Conservation (phyloP, 2,888 invertebrate genomes). For the Torymus tubicola region DNA sequence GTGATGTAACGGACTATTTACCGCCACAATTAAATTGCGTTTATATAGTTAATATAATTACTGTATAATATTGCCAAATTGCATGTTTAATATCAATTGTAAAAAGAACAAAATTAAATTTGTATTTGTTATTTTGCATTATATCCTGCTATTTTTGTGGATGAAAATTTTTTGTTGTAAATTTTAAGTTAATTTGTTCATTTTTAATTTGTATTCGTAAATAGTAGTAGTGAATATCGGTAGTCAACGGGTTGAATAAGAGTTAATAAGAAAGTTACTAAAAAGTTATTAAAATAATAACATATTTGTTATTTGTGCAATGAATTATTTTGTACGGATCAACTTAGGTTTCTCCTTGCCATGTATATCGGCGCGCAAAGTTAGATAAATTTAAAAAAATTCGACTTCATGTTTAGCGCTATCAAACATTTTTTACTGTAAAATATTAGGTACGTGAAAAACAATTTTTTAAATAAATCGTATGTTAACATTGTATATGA, state of each 20-base stretch:
- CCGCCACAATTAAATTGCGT: no score
- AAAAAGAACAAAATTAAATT: background rate
- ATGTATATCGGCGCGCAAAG: constrained; percentile 60
- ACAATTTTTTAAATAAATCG: constrained; percentile 67
- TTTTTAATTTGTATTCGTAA: no score
- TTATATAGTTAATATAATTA: no score
- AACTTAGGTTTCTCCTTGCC: constrained; percentile 65
- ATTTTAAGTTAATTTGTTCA: no score
- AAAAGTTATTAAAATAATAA: background rate
- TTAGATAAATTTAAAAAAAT: constrained; percentile 65
- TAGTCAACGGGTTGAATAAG: no score
- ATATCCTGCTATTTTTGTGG: background rate
- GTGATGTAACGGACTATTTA: no score
- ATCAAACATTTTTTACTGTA: constrained; percentile 69
- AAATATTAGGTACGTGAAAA: constrained; percentile 68
- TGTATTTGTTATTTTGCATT: constrained; percentile 28
- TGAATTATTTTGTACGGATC: constrained; percentile 64
- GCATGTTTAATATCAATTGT: constrained; percentile 16
- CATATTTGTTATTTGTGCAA: constrained; percentile 63
- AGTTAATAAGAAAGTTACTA: no score
- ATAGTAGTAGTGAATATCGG: no score
- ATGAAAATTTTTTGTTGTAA: no score
- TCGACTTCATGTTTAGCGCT: constrained; percentile 68
- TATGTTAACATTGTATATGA: constrained; percentile 52
- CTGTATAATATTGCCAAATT: background rate